These are phyloP conservation scores for Meloidogyne exigua DNA, from an alignment of 1,140 invertebrate genomes.

Conservation along the genomic window DNA sequence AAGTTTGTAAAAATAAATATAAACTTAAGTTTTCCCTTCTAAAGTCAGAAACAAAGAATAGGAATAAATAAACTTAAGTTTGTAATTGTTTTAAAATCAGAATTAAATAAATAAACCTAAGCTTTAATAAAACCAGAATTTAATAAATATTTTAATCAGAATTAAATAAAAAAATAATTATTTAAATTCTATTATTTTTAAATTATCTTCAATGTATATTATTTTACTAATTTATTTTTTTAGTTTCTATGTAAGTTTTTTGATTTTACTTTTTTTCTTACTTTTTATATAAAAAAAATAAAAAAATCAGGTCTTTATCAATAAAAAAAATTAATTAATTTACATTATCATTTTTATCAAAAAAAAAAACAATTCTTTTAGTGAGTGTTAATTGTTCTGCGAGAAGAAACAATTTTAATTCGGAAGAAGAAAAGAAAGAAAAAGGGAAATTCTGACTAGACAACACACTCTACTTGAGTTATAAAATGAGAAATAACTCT, in stretches of 20 bases:
- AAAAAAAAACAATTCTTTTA: not conserved
- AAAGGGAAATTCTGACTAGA: not conserved
- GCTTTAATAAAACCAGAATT: too few relatives aligned
- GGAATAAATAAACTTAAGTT: too few relatives aligned
- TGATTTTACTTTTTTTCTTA: not conserved
- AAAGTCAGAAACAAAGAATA: too few relatives aligned
- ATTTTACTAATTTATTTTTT: not conserved
- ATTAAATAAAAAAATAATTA: too few relatives aligned
- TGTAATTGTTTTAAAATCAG: too few relatives aligned
- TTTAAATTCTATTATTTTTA: not conserved
- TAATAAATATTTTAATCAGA: too few relatives aligned
- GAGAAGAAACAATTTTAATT: not conserved
- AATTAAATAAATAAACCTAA: too few relatives aligned
- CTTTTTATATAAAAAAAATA: not conserved
- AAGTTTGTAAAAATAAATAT: too few relatives aligned
- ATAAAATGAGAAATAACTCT: too few relatives aligned
- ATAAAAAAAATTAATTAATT: not conserved
- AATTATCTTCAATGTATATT: not conserved
- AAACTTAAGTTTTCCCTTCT: too few relatives aligned
- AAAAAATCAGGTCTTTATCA: not conserved
- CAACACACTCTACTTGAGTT: too few relatives aligned
- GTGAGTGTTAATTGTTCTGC: not conserved
- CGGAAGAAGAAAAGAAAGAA: not conserved
- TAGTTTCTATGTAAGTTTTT: not conserved
- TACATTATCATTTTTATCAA: not conserved